These are phyloP conservation scores for Hoplostethus mediterraneus DNA, from an alignment of 2,797 vertebrate genomes.

Conservation along the genomic window DNA sequence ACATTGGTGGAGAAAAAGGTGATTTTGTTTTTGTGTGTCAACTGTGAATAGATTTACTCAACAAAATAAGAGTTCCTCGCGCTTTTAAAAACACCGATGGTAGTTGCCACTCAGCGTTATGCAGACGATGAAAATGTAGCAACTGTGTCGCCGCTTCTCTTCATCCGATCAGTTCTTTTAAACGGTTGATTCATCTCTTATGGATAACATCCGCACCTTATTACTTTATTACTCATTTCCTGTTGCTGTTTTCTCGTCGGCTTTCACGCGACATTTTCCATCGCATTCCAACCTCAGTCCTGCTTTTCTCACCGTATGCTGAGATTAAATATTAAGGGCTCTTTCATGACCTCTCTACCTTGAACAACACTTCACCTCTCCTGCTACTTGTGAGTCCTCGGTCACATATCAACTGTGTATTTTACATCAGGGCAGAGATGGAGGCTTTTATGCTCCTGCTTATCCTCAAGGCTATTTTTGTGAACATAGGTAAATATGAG, in stretches of 20 bases:
- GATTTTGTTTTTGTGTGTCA: constrained; percentile 15
- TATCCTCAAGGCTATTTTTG: constrained; percentile 32
- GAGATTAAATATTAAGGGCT: constrained; percentile 85
- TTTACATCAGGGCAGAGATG: constrained; percentile 10
- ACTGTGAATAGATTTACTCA: constrained; percentile 54
- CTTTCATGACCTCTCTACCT: constrained; percentile 76
- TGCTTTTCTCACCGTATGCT: constrained; percentile 67
- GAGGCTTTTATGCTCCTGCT: background rate
- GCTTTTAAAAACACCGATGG: constrained; percentile 12
- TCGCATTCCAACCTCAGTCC: constrained; percentile 41
- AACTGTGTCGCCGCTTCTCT: constrained; percentile 27
- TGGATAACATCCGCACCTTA: background rate
- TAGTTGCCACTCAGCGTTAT: constrained; percentile 29
- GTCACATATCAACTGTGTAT: constrained; percentile 55
- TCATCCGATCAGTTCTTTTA: constrained; percentile 16
- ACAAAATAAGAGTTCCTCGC: constrained; percentile 36
- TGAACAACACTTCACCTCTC: constrained; percentile 70
- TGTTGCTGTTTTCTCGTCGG: constrained; percentile 3
- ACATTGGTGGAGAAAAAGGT: too few relatives aligned
- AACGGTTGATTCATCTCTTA: constrained; percentile 25
- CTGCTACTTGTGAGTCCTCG: constrained; percentile 63
- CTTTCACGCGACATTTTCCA: constrained; percentile 25
- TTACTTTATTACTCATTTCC: constrained; percentile 4
- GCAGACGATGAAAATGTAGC: constrained; percentile 63
- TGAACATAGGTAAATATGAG: constrained; percentile 7